phyloP scores from a whole-genome alignment of 2,888 invertebrate genomes.

The Stenurella melanura region DNA sequence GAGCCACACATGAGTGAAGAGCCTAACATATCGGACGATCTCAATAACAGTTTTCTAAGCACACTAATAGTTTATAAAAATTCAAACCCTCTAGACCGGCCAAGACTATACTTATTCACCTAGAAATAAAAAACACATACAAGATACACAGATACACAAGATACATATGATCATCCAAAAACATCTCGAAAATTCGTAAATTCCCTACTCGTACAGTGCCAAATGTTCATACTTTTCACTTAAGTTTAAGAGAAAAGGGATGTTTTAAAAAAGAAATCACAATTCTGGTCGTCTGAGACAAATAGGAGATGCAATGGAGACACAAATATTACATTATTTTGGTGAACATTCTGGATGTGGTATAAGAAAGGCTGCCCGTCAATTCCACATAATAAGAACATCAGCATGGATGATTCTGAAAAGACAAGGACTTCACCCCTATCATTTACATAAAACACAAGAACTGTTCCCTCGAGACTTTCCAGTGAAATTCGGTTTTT shows the following conservation, averaged over 20 bases:
- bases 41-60: too few species aligned
- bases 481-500: constrained; percentile 5
- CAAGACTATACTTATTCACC: too few species aligned
- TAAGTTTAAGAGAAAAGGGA: background rate
- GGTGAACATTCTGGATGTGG: constrained; percentile 4
- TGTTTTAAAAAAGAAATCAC: constrained; percentile 7
- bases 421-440: background rate
- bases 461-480: constrained; percentile 11
- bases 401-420: constrained; percentile 5
- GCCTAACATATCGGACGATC: too few species aligned
- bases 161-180: too few species aligned
- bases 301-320: constrained; percentile 7
- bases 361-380: constrained; percentile 1
- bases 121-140: too few species aligned
- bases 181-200: too few species aligned
- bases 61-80: too few species aligned
- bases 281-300: constrained; percentile 7
- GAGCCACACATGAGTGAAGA: too few species aligned
- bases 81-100: too few species aligned
- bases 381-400: constrained; percentile 6
- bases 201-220: background rate
- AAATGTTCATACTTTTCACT: background rate
- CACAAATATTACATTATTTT: constrained; percentile 8
- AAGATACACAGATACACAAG: too few species aligned
- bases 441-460: background rate